Conservation (phyloP, 2,113 vertebrate genomes). For the Tychaedon coryphoeus region DNA sequence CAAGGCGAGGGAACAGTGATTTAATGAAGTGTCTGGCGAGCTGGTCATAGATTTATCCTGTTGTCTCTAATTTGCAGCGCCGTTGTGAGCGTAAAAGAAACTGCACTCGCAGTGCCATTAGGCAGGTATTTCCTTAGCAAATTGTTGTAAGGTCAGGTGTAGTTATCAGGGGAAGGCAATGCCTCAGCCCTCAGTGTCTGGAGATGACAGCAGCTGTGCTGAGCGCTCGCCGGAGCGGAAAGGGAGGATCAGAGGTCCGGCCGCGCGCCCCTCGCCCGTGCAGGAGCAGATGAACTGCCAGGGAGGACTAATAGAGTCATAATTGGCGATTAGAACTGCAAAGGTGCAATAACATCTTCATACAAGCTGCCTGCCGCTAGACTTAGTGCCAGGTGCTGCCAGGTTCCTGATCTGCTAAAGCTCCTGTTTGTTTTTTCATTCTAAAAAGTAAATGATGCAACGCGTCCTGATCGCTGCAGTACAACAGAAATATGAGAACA, state of each 20-base stretch:
- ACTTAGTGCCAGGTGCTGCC: conserved; percentile 72
- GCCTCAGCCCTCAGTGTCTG: conserved; percentile 71
- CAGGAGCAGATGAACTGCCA: conserved; percentile 95
- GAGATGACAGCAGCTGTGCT: conserved; percentile 81
- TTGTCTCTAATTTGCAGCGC: conserved; percentile 81
- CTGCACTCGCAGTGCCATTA: conserved; percentile 75
- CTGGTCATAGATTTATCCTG: conserved; percentile 86
- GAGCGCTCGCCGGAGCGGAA: conserved; percentile 80
- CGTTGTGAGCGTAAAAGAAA: conserved; percentile 62
- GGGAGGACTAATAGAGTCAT: conserved; percentile 95
- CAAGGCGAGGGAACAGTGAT: conserved; percentile 89
- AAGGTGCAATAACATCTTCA: conserved; percentile 84
- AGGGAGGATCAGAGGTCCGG: conserved; percentile 83
- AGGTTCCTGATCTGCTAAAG: conserved; percentile 16
- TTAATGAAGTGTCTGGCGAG: conserved; percentile 98
- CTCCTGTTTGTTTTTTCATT: conserved; percentile 41
- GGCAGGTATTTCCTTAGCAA: conserved; percentile 83
- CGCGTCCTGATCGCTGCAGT: not conserved
- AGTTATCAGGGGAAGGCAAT: conserved; percentile 75
- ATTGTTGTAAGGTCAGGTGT: conserved; percentile 88
- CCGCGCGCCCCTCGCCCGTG: conserved; percentile 79
- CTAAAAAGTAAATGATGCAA: not conserved
- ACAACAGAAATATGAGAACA: not conserved
- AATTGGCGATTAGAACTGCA: conserved; percentile 94
- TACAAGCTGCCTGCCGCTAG: conserved; percentile 74